These are phyloP conservation scores for Athalia circularis DNA, from an alignment of 2,888 invertebrate genomes.

Conservation along the genomic window DNA sequence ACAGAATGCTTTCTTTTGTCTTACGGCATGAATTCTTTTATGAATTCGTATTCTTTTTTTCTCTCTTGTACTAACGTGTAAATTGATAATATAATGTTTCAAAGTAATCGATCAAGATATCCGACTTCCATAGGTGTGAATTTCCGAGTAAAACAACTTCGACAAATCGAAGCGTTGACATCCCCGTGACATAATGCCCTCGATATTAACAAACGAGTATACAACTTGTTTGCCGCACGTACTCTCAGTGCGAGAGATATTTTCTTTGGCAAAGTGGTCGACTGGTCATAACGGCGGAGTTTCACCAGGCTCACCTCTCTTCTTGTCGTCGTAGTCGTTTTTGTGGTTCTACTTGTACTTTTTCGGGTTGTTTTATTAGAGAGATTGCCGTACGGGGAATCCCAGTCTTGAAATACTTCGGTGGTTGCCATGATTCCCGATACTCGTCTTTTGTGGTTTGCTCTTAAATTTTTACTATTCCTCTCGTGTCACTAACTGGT, in stretches of 20 bases:
- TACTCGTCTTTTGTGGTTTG: constrained; percentile 27
- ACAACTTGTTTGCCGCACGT: constrained; percentile 1
- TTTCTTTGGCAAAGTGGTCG: constrained; percentile 29
- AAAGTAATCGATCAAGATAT: not conserved
- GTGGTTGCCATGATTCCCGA: constrained; percentile 68
- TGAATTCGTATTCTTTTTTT: not conserved
- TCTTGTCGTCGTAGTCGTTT: constrained; percentile 60
- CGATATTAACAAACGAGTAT: constrained; percentile 23
- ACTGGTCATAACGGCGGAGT: not conserved
- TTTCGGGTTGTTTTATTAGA: constrained; percentile 57
- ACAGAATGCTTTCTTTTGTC: too few relatives aligned
- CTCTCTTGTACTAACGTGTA: not conserved
- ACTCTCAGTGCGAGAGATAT: not conserved
- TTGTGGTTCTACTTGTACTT: constrained; percentile 59
- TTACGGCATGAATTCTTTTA: too few relatives aligned
- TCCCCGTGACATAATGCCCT: constrained; percentile 27
- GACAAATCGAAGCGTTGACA: constrained; percentile 25
- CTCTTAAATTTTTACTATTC: constrained; percentile 9
- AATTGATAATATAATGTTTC: not conserved
- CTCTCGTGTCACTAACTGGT: not conserved
- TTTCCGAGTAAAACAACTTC: not conserved
- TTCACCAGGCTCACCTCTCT: constrained; percentile 62
- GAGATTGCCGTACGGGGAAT: constrained; percentile 67
- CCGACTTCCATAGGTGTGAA: not conserved
- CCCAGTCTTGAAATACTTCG: constrained; percentile 72